phyloP scores from a whole-genome alignment of 2,113 vertebrate species.

The Alligator mississippiensis region DNA sequence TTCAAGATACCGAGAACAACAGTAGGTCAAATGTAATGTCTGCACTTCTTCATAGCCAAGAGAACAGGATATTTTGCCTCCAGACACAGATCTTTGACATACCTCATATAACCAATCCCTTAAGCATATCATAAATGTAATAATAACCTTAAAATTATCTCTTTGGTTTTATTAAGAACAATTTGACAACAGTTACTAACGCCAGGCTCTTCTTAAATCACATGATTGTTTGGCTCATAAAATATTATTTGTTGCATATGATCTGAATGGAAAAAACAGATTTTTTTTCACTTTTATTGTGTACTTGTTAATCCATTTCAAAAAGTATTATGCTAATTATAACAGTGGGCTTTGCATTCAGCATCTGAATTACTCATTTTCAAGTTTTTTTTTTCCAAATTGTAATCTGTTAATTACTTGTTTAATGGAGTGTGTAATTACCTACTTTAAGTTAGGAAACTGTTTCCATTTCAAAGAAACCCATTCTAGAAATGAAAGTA shows the following conservation, averaged over 20 bases:
- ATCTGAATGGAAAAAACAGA: slow-evolving; percentile 58
- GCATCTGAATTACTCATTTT: slow-evolving; percentile 83
- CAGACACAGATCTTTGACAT: not conserved
- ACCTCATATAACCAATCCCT: not conserved
- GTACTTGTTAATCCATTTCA: slow-evolving; percentile 79
- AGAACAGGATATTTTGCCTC: not conserved
- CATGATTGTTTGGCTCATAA: slow-evolving; percentile 13
- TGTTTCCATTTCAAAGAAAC: slow-evolving; percentile 84
- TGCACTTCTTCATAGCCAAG: not conserved
- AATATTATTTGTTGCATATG: slow-evolving; percentile 34
- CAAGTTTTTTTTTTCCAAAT: slow-evolving; percentile 66
- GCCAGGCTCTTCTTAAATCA: slow-evolving; percentile 1
- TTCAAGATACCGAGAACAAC: not conserved
- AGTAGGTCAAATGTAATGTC: not conserved
- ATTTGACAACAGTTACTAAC: not conserved
- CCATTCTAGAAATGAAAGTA: slow-evolving; percentile 78
- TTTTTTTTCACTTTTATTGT: slow-evolving; percentile 71
- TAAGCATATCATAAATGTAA: not conserved
- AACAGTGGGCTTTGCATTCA: slow-evolving; percentile 74
- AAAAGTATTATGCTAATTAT: slow-evolving; percentile 84
- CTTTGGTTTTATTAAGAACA: not conserved
- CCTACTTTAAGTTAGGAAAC: slow-evolving; percentile 85
- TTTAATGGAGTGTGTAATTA: slow-evolving; percentile 89
- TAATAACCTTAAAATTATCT: not conserved
- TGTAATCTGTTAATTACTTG: slow-evolving; percentile 89